Conservation (phyloP, 2,888 invertebrate species). For the Thelaira solivaga region DNA sequence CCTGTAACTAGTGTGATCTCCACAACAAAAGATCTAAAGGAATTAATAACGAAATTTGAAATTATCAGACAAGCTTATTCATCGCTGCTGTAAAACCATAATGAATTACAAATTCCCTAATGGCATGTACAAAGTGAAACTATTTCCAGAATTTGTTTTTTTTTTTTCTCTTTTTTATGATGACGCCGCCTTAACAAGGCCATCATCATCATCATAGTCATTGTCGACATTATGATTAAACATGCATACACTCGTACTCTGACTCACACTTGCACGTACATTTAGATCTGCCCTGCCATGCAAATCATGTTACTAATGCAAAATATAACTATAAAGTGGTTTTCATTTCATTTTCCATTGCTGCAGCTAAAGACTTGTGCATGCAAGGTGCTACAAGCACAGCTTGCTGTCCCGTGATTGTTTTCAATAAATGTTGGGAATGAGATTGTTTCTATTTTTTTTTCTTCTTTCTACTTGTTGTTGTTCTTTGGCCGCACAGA, state of each 20-base stretch:
- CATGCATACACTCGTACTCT: constrained; percentile 22
- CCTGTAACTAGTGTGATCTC: too few species aligned
- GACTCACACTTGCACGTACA: too few species aligned
- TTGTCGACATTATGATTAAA: constrained; percentile 22
- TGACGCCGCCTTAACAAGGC: constrained; percentile 36
- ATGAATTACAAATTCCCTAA: background rate
- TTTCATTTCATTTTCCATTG: constrained; percentile 11
- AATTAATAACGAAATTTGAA: background rate
- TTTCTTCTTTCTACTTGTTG: background rate
- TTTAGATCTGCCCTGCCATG: background rate
- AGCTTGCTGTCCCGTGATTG: constrained; percentile 31
- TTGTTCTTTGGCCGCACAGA: background rate
- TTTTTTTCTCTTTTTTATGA: background rate
- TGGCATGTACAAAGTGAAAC: background rate
- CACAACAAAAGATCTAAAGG: too few species aligned
- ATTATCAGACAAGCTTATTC: background rate
- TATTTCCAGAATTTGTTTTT: background rate
- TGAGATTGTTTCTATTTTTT: constrained; percentile 36
- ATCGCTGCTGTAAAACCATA: background rate
- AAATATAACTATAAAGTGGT: constrained; percentile 45
- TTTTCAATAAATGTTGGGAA: constrained; percentile 45
- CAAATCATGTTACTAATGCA: constrained; percentile 47
- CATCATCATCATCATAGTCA: constrained; percentile 17
- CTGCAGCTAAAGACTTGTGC: constrained; percentile 13
- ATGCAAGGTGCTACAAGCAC: constrained; percentile 23